Evolutionary conservation across 2,888 invertebrate genomes (phyloP), one percentile per base, ranked within the genome.

Genomic region (Orthosia gracilis): DNA sequence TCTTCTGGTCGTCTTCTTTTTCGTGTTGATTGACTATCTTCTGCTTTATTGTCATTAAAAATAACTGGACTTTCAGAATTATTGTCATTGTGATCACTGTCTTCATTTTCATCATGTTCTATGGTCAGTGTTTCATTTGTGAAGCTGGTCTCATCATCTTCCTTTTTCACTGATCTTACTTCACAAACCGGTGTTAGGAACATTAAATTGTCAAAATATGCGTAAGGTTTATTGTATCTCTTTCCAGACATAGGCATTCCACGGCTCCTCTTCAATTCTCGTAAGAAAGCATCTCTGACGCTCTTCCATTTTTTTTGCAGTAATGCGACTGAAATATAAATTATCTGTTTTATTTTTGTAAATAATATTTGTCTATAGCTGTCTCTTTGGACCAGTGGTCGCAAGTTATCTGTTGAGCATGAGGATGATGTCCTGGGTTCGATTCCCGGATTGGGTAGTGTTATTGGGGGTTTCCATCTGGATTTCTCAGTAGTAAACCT

Each of bases 301-400:
- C 73, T 52, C 21, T 76, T 76, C 76, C 76, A 76, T 49, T 80
- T 76, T 49, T 31, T 76, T 47, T 76, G 76, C 31, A 76, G 21
- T 0, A 31, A 40, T 17, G 80, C 12, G 13, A 52, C 76, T 76
- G 62, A 3, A 76, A 76, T 54, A 58, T 21, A 23, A 62, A 54
- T 23, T 18, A 18, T 45, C 40, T 9, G 40, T 7, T 15, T 4
- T 1, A 17, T 1, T 40, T 40, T 9, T 40, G 40, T 40, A 40
- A 40, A 9, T 9, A 9, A 9, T 40, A 9, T 40, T 40, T 40
- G 40, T 40, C 9, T 40, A 40, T 9, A 40, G 40, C 40, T 1
- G 9, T 9, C 40, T 40, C 40, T 0, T 40, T 40, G 9, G 40
- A 9, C 1, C 9, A 9, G 40, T 40, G 40, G 40, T 40, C 1